These are phyloP conservation scores for Ibidorhyncha struthersii DNA, from an alignment of 2,113 vertebrate species.

Conservation along the genomic window DNA sequence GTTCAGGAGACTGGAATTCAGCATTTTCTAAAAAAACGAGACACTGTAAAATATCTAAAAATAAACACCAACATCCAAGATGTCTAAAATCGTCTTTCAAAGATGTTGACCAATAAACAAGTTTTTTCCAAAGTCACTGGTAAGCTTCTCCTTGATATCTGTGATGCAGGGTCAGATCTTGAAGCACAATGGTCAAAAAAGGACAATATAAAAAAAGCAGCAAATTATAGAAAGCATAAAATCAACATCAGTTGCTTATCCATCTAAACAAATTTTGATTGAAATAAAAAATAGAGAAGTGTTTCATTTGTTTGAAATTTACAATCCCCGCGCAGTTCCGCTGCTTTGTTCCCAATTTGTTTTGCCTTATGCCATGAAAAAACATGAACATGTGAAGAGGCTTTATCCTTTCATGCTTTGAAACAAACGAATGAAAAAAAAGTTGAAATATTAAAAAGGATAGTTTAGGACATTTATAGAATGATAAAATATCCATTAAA, in stretches of 20 bases:
- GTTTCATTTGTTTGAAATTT: constrained; percentile 15
- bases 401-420: background rate
- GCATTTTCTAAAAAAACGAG: background rate
- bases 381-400: background rate
- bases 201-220: background rate
- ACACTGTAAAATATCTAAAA: background rate
- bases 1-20: background rate
- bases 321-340: background rate
- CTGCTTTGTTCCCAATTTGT: background rate
- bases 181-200: background rate
- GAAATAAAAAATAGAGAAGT: background rate
- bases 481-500: background rate
- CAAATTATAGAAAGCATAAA: background rate
- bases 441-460: background rate
- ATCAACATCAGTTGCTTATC: background rate
- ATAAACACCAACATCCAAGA: background rate
- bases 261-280: background rate
- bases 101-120: background rate
- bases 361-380: background rate
- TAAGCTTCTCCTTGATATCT: background rate
- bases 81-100: background rate
- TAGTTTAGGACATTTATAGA: background rate
- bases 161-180: background rate
- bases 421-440: background rate
- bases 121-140: background rate